phyloP scores from a whole-genome alignment of 1,140 invertebrate genomes.

The Melanaphis sacchari region DNA sequence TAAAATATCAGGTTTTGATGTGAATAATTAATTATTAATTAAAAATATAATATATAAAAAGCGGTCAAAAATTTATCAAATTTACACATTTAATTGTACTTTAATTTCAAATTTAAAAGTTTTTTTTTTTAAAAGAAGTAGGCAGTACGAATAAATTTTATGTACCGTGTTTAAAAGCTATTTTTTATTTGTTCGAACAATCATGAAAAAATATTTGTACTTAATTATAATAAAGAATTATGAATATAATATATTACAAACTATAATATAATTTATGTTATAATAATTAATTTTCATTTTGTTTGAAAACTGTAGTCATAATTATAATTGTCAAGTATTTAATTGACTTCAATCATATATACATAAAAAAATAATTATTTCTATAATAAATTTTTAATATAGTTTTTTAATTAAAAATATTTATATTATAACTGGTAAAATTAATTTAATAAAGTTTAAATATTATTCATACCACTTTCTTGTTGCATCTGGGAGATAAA shows the following conservation, averaged over 20 bases:
- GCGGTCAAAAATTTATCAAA: neutral
- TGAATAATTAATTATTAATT: neutral
- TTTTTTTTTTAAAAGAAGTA: neutral
- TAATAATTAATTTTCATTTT: neutral
- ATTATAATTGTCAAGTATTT: neutral
- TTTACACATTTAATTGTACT: constrained; percentile 13
- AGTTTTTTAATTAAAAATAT: neutral
- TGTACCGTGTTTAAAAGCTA: neutral
- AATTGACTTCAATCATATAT: neutral
- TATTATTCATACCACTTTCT: neutral
- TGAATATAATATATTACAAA: neutral
- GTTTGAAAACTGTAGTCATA: neutral
- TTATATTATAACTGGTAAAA: neutral
- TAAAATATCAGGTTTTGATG: constrained; percentile 18
- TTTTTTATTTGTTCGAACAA: neutral
- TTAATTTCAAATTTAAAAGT: neutral
- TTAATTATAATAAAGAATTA: neutral
- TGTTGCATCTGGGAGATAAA: neutral
- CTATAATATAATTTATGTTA: neutral
- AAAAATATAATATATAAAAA: neutral
- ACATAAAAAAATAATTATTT: neutral
- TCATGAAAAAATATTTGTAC: neutral
- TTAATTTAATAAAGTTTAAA: neutral
- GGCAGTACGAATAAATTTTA: neutral
- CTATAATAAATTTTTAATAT: neutral